phyloP scores from a whole-genome alignment of 2,888 invertebrate genomes.

The Xylophagus ater region DNA sequence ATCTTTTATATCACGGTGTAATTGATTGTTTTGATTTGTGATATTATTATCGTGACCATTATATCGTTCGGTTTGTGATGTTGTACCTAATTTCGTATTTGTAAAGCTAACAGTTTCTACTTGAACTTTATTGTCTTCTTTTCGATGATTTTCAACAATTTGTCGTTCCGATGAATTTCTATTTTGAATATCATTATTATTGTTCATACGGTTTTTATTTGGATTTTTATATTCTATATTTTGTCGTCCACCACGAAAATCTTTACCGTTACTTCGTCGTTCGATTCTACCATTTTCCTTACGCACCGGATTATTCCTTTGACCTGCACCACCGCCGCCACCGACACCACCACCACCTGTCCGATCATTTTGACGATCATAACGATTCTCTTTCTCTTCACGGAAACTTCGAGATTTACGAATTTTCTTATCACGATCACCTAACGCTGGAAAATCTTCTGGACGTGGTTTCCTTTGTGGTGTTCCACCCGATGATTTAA shows the following conservation, averaged over 20 bases:
- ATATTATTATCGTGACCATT: conserved; percentile 13
- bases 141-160: conserved; percentile 9
- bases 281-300: conserved; percentile 14
- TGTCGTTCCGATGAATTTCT: conserved; percentile 5
- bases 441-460: conserved; percentile 47
- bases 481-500: conserved; percentile 40
- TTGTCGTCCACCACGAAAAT: conserved; percentile 18
- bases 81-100: conserved; percentile 17
- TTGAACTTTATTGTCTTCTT: conserved; percentile 12
- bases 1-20: conserved; percentile 5
- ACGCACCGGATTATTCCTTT: neutral
- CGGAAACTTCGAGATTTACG: conserved; percentile 21
- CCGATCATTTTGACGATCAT: conserved; percentile 22
- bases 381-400: conserved; percentile 35
- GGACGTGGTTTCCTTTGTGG: conserved; percentile 40
- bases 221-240: conserved; percentile 35
- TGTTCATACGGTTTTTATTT: conserved; percentile 3
- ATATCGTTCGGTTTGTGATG: conserved; percentile 8
- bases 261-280: conserved; percentile 21
- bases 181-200: no score
- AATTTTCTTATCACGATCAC: conserved; percentile 24
- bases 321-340: conserved; percentile 14
- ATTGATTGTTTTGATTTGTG: conserved; percentile 8
- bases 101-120: conserved; percentile 19
- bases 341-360: conserved; percentile 9